These are phyloP conservation scores for Lamellibrachia luymesi DNA, from an alignment of 1,140 invertebrate genomes.

Conservation along the genomic window DNA sequence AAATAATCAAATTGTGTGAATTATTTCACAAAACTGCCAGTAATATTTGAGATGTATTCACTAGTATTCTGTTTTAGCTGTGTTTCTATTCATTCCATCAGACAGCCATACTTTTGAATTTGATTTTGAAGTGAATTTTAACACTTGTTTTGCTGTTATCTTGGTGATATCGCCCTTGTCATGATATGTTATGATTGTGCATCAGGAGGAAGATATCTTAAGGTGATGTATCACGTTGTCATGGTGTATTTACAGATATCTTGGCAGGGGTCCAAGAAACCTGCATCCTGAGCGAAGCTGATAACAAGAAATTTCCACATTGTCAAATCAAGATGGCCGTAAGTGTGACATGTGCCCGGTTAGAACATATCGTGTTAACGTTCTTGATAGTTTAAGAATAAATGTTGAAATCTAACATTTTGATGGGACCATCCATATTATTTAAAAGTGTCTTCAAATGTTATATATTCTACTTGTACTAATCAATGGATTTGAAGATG, in stretches of 20 bases:
- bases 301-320: conserved; percentile 42
- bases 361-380: too few species aligned
- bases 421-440: not conserved
- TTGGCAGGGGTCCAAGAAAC: conserved; percentile 42
- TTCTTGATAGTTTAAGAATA: not conserved
- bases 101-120: not conserved
- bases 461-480: too few species aligned
- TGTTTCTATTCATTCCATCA: not conserved
- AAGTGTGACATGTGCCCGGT: conserved; percentile 16
- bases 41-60: not conserved
- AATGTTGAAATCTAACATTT: not conserved
- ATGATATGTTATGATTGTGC: not conserved
- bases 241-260: conserved; percentile 37
- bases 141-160: not conserved
- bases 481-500: too few species aligned
- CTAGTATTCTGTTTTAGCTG: not conserved
- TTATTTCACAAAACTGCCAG: too few species aligned
- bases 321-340: conserved; percentile 46
- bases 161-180: too few species aligned
- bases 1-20: not conserved
- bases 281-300: conserved; percentile 42
- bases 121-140: not conserved
- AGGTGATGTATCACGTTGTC: too few species aligned
- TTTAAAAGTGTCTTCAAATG: not conserved
- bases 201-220: too few species aligned